Conservation (phyloP, 2,888 invertebrate species). For the Miltochrista miniata region DNA sequence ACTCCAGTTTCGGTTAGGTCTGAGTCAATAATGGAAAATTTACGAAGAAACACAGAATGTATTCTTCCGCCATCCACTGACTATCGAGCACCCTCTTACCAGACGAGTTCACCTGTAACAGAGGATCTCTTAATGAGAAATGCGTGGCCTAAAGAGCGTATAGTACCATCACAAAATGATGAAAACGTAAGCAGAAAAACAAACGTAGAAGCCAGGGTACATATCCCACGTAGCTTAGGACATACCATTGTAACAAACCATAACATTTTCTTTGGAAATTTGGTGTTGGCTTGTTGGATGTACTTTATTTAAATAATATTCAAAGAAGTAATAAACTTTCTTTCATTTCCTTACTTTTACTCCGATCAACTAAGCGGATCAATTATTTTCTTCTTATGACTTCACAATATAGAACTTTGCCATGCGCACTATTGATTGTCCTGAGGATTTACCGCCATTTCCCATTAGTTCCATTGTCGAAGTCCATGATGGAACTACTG, state of each 20-base stretch:
- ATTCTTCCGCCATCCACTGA: background rate
- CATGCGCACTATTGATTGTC: no score
- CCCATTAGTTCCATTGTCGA: no score
- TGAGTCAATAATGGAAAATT: background rate
- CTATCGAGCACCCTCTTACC: background rate
- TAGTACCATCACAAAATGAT: conserved; percentile 26
- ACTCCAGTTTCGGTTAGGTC: background rate
- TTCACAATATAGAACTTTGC: no score
- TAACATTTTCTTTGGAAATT: conserved; percentile 40
- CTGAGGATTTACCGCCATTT: no score
- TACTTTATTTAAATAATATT: conserved; percentile 32
- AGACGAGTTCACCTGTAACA: conserved; percentile 3
- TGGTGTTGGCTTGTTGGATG: conserved; percentile 43
- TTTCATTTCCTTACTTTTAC: conserved; percentile 12
- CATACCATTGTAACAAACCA: conserved; percentile 26
- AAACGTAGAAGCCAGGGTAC: conserved; percentile 46
- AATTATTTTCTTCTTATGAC: no score
- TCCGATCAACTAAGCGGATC: no score
- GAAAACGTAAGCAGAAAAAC: conserved; percentile 31
- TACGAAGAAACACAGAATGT: conserved; percentile 7
- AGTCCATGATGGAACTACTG: no score
- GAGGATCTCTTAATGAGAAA: conserved; percentile 6
- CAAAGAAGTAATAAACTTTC: conserved; percentile 36
- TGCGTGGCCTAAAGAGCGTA: conserved; percentile 45
- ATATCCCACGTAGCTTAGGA: conserved; percentile 28